Percentiles rank a stretch among this genome's conserved stretches.
Conservation (phyloP, 2,113 vertebrate genomes). For the Scomber colias region DNA sequence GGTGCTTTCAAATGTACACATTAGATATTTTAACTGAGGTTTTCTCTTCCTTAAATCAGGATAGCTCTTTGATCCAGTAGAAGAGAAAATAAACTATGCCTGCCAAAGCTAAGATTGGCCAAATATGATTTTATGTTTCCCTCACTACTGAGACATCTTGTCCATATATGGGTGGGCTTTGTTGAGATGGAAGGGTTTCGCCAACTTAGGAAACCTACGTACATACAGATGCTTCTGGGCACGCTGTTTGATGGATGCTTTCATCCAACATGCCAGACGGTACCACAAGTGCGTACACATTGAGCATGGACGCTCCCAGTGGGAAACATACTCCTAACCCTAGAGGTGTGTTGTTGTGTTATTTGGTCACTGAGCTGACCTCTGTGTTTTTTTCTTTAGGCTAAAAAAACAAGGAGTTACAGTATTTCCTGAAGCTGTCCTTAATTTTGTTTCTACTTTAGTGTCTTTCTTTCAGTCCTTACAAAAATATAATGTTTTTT, state of each 20-base stretch:
- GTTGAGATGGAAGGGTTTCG: no score
- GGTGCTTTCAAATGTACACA: background rate
- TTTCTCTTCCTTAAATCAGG: no score
- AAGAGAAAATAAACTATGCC: no score
- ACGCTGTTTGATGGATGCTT: constrained; percentile 22
- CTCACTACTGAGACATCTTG: no score
- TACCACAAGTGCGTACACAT: background rate
- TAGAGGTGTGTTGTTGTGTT: background rate
- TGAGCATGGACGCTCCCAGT: constrained; percentile 6
- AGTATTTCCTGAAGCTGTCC: background rate
- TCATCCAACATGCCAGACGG: constrained; percentile 8
- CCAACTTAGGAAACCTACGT: background rate
- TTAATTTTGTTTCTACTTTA: background rate
- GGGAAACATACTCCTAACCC: background rate
- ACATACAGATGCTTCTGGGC: background rate
- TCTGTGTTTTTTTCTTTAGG: background rate
- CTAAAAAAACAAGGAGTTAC: background rate
- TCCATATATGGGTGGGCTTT: no score
- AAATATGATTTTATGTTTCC: no score
- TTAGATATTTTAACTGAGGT: background rate
- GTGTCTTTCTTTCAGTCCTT: background rate
- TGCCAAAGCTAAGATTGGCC: background rate
- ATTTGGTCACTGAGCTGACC: background rate
- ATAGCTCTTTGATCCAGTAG: no score
- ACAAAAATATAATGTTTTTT: background rate